Conservation (phyloP, 2,113 vertebrate genomes). For the Thinocorus orbignyianus region DNA sequence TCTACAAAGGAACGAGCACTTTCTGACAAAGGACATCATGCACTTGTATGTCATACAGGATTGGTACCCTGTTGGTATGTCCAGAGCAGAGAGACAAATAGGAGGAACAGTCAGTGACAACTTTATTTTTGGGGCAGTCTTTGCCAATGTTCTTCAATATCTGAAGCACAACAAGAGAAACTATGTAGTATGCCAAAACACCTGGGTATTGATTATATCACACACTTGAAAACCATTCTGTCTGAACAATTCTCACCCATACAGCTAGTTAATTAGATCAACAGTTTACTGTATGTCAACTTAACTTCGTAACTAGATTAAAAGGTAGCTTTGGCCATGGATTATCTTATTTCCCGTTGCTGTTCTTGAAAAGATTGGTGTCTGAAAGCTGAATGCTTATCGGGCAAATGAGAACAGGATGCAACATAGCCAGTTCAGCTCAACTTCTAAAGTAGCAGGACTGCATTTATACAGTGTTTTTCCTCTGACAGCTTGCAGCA, state of each 20-base stretch:
- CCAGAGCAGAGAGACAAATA: background rate
- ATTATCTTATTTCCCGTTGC: background rate
- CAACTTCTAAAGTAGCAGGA: background rate
- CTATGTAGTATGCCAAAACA: background rate
- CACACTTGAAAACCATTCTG: background rate
- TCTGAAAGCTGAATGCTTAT: background rate
- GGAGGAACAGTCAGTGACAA: background rate
- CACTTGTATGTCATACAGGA: background rate
- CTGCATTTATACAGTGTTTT: background rate
- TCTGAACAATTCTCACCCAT: background rate
- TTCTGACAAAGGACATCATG: background rate
- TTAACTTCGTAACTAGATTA: background rate
- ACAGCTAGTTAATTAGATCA: background rate
- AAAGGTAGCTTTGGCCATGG: background rate
- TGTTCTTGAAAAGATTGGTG: background rate
- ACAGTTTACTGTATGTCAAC: background rate
- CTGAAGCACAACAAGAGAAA: background rate
- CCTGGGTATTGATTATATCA: background rate
- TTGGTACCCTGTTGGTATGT: background rate
- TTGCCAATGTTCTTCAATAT: background rate
- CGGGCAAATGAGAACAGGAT: background rate
- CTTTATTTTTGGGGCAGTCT: background rate
- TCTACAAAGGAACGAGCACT: background rate
- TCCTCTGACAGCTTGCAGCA: background rate
- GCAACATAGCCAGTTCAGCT: background rate